Percentiles rank a stretch among this genome's conserved stretches.
These are phyloP conservation scores for Pelodiscus sinensis DNA, from an alignment of 2,113 vertebrate genomes.

Conservation along the genomic window DNA sequence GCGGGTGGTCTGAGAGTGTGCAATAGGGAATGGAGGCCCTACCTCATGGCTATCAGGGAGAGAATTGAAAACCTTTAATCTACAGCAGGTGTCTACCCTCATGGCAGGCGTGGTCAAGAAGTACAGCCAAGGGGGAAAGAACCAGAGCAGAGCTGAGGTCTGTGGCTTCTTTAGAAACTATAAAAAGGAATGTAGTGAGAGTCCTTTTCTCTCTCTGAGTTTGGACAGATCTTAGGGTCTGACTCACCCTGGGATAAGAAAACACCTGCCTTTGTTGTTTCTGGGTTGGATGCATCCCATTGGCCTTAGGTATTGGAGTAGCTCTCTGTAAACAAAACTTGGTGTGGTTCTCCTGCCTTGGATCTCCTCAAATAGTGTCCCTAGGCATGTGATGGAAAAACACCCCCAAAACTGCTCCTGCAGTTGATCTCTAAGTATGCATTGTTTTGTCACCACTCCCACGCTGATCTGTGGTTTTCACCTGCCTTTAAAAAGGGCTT, in stretches of 20 bases:
- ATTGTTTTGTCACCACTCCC: neutral
- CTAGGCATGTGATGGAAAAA: neutral
- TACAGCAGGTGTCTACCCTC: neutral
- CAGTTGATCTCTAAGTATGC: neutral
- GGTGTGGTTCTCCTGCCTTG: neutral
- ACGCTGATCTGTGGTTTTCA: neutral
- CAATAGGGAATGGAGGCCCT: neutral
- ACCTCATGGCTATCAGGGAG: too few species aligned
- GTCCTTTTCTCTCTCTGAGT: neutral
- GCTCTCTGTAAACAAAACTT: neutral
- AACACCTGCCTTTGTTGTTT: neutral
- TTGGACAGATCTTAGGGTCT: neutral
- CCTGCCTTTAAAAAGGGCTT: too few species aligned
- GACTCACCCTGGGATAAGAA: neutral
- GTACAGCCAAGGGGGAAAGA: neutral
- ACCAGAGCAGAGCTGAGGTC: neutral
- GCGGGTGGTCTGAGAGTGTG: neutral
- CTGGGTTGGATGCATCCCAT: neutral
- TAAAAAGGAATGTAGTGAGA: neutral
- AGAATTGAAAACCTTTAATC: neutral
- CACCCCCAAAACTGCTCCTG: too few species aligned
- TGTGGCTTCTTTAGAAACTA: neutral
- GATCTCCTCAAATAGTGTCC: neutral
- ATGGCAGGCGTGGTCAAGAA: neutral
- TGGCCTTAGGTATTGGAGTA: neutral